Base-by-base conservation (phyloP, 2,797 vertebrate genomes). In the Arremon brunneinucha region DNA sequence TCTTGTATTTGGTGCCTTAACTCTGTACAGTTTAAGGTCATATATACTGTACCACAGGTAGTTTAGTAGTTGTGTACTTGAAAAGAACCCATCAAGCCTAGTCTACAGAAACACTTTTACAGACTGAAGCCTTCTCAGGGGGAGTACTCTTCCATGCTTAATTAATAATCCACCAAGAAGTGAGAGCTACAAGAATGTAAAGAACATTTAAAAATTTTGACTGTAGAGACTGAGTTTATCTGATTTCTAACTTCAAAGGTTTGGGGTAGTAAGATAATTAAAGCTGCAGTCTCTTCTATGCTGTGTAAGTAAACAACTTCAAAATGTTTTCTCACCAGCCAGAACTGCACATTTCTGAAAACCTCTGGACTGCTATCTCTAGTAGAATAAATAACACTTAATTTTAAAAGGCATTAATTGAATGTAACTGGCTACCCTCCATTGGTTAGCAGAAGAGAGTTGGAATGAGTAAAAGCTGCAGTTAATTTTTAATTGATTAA, bases 1-100 rank as follows among this genome's bases (percentile, higher is more conserved):
- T 50, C 72, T 57, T 89, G 27, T 52, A 94, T 79, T 90, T 89
- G 83, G 94, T 95, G 96, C 94, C 95, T 96, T 96, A 96, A 87
- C 64, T 88, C 82, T 94, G 59, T 85, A 79, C 52, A 68, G 44
- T 77, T 53, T 34, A 89, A 82, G 78, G 67, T 91, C 46, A 43
- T 23, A 20, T 47, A 84, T 53, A 67, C 67, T 79, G 55, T 83
- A 77, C 43, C 41, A 79, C 39, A 79, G 34, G 65, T 60, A 81
- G 16, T 77, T 93, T 20, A 89, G 76, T 26, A 57, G 63, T 39
- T 77, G 37, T 72, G 52, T 94, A 81, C 70, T 94, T 94, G 57
- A 83, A 71, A 88, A 83, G 78, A 93, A 62, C 13, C 30, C 34
- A 57, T 65, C 63, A 69, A 82, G 52, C 46, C 50, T 78, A 76